Conservation (phyloP, 2,888 invertebrate genomes). For the Ormyrus labotus region DNA sequence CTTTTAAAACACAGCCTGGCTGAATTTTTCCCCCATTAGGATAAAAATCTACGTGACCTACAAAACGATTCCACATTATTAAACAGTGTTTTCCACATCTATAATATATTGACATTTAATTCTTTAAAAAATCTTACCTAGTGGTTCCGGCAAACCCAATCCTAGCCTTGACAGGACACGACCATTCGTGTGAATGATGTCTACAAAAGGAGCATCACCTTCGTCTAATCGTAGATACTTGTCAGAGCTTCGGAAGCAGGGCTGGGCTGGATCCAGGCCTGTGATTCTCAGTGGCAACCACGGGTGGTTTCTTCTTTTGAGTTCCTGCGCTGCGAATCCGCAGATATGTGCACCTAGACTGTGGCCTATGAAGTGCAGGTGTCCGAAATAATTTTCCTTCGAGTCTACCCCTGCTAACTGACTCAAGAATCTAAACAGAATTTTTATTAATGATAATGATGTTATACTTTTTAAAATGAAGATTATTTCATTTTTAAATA, state of each 20-base stretch:
- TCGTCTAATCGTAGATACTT: constrained; percentile 77
- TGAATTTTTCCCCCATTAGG: constrained; percentile 83
- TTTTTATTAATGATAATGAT: too few species aligned
- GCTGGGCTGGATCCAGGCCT: constrained; percentile 82
- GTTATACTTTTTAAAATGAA: too few species aligned
- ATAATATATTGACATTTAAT: background rate
- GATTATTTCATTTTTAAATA: too few species aligned
- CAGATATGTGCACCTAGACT: constrained; percentile 82
- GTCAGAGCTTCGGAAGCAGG: constrained; percentile 78
- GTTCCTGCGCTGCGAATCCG: constrained; percentile 77
- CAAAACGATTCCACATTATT: background rate
- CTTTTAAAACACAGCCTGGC: constrained; percentile 78
- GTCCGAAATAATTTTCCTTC: constrained; percentile 60
- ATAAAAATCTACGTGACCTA: constrained; percentile 82
- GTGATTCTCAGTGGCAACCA: constrained; percentile 70
- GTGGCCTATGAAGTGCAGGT: constrained; percentile 80
- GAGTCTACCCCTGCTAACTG: too few species aligned
- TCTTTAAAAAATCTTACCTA: constrained; percentile 72
- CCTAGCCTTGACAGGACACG: constrained; percentile 78
- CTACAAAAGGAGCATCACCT: constrained; percentile 80
- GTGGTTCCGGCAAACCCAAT: constrained; percentile 79
- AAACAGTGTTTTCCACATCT: background rate
- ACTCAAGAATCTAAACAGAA: too few species aligned
- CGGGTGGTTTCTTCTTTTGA: constrained; percentile 72
- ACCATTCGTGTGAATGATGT: constrained; percentile 82